phyloP scores from a whole-genome alignment of 2,113 vertebrate species.

The Laterallus jamaicensis region DNA sequence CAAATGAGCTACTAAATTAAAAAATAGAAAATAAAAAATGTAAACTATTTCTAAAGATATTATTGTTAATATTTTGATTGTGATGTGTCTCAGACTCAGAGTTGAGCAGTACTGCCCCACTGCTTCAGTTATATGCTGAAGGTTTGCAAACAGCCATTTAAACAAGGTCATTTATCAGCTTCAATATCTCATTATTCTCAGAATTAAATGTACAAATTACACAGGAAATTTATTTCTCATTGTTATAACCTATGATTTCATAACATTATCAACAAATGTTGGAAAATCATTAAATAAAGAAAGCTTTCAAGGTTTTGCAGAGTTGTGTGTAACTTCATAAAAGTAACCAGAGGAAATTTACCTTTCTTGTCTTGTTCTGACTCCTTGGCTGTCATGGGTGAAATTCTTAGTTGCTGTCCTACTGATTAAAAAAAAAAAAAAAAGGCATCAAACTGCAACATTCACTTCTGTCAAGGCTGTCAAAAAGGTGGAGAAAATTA shows the following conservation, averaged over 20 bases:
- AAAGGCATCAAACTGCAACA: conserved; percentile 40
- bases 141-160: background rate
- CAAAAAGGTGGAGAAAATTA: conserved; percentile 46
- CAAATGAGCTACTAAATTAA: background rate
- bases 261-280: background rate
- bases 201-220: background rate
- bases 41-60: background rate
- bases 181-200: background rate
- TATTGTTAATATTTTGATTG: background rate
- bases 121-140: background rate
- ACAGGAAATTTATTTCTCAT: background rate
- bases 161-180: background rate
- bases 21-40: background rate
- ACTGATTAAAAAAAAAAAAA: conserved; percentile 24
- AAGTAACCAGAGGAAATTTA: conserved; percentile 35
- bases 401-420: conserved; percentile 31
- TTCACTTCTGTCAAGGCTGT: conserved; percentile 51
- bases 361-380: conserved; percentile 30
- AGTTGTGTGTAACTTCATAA: background rate
- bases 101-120: background rate
- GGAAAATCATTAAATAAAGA: background rate
- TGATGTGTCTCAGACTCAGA: background rate
- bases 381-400: background rate
- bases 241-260: background rate
- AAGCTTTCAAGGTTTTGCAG: background rate